Evolutionary conservation across 2,797 vertebrate species (phyloP), one percentile per base, ranked within the genome.

Genomic region (Sphenopsis melanotis): DNA sequence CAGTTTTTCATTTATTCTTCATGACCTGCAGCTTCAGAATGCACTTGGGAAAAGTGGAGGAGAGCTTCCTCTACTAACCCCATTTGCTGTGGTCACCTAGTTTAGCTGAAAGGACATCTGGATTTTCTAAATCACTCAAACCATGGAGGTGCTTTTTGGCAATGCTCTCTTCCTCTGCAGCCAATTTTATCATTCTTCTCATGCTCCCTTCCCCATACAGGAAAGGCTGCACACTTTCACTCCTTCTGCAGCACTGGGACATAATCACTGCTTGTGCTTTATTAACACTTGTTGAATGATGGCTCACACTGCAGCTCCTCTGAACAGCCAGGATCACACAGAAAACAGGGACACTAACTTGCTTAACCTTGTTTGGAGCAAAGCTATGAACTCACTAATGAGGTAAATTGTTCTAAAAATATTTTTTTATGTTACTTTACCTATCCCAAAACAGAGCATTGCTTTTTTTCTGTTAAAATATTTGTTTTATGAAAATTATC

Each of bases 1-100:
- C 94, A 94, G 96, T 94, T 97, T 96, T 68, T 87, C 91, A 94
- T 94, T 96, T 94, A 88, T 39, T 83, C 91, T 61, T 75, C 92
- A 80, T 41, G 66, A 93, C 56, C 81, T 85, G 47, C 53, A 81
- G 94, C 90, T 69, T 83, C n/a, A 70, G 59, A 36, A 44, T 87
- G 81, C 74, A 56, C 47, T 87, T n/a, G 49, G 85, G 93, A 95
- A 39, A 60, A 39, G 36, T 20, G 26, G 57, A 60, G 18, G 26
- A 60, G 29, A 60, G 81, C 82, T 88, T 75, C 91, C 87, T 59
- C 85, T 36, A 36, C 44, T 57, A 57, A 89, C 88, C 78, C 66
- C 57, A 63, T 77, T 90, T 95, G 95, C 95, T 92, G 92, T 65
- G 89, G 96, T 93, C 96, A 95, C 94, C 81, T 86, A 16, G 47